These are phyloP conservation scores for Trigoniulus corallinus DNA, from an alignment of 1,140 invertebrate species.

Conservation along the genomic window DNA sequence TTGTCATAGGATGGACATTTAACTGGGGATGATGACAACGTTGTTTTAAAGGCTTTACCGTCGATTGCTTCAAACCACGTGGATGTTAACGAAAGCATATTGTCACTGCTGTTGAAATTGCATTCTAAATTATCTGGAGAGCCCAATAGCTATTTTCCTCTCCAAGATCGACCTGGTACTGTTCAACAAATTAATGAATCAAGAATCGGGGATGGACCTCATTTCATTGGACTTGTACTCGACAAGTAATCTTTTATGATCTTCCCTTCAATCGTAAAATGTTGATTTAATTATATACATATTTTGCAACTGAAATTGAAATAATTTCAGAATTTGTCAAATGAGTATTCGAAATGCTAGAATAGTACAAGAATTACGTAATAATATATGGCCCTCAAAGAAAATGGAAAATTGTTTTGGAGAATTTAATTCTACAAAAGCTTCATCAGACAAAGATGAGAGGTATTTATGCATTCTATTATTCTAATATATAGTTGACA, in stretches of 20 bases:
- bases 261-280: no score
- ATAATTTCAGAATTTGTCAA: constrained; percentile 13
- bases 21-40: no score
- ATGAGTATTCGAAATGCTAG: constrained; percentile 38
- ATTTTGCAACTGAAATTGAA: not conserved
- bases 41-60: constrained; percentile 6
- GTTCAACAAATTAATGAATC: constrained; percentile 18
- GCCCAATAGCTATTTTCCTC: constrained; percentile 53
- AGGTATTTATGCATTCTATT: no score
- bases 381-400: constrained; percentile 48
- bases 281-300: constrained; percentile 6
- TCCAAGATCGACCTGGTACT: constrained; percentile 14
- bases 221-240: constrained; percentile 58
- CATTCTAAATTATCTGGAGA: constrained; percentile 74
- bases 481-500: no score
- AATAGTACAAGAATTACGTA: constrained; percentile 39
- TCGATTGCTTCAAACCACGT: constrained; percentile 4
- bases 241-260: no score
- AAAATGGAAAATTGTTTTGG: constrained; percentile 36
- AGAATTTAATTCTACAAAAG: constrained; percentile 14
- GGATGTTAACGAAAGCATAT: constrained; percentile 62
- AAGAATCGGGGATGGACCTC: constrained; percentile 69
- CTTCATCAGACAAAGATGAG: not conserved
- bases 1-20: no score
- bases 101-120: constrained; percentile 78